A percentile compares a stretch with the other conserved stretches of the same genome.
These are phyloP conservation scores for Sarcophaga carnaria DNA, from an alignment of 2,888 invertebrate genomes.

Conservation along the genomic window DNA sequence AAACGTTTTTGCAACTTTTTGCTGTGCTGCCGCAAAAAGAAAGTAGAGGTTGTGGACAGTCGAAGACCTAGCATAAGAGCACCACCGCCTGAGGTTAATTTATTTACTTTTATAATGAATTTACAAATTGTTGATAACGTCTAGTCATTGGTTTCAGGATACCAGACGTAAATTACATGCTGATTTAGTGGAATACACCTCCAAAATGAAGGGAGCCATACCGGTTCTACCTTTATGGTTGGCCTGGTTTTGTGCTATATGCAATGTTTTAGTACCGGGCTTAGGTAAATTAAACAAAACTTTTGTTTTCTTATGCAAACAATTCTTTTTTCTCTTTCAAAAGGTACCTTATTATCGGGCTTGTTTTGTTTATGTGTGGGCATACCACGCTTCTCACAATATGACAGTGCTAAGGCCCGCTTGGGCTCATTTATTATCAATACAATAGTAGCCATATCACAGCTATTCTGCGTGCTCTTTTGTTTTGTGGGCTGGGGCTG, in stretches of 20 bases:
- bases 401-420: conserved; percentile 89
- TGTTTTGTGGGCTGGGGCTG: conserved; percentile 98
- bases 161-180: conserved; percentile 89
- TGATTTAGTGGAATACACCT: conserved; percentile 90
- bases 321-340: not conserved
- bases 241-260: conserved; percentile 93
- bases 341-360: conserved; percentile 95
- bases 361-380: conserved; percentile 94
- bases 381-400: conserved; percentile 92
- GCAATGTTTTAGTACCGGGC: conserved; percentile 91
- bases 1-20: conserved; percentile 77
- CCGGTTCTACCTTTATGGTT: conserved; percentile 93
- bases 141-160: conserved; percentile 83
- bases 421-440: conserved; percentile 93
- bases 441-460: conserved; percentile 92
- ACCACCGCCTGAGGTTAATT: conserved; percentile 83
- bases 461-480: conserved; percentile 96
- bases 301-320: not conserved
- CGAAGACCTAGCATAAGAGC: conserved; percentile 85
- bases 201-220: conserved; percentile 95
- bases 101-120: too few species aligned
- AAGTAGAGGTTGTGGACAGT: conserved; percentile 81
- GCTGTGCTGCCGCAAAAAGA: conserved; percentile 81
- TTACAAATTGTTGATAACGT: not conserved
- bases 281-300: conserved; percentile 83